Percentiles rank a stretch among this genome's conserved stretches.
Conservation (phyloP, 1,140 invertebrate genomes). For the Drosophila santomea region DNA sequence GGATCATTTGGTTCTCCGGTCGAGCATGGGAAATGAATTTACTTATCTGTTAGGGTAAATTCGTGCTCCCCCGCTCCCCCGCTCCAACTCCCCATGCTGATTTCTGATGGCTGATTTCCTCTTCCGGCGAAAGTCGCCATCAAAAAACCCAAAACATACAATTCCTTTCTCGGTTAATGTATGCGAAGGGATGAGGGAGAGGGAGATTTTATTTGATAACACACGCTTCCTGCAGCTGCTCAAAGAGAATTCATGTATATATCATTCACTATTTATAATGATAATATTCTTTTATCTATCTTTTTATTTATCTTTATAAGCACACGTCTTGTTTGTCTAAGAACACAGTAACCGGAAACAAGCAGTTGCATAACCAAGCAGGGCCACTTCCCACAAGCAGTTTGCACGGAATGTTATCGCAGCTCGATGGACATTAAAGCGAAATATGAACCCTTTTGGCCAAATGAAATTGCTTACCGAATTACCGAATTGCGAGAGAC, state of each 20-base stretch:
- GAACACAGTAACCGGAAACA: not conserved
- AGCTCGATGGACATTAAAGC: conserved; percentile 24
- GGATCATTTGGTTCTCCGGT: conserved; percentile 31
- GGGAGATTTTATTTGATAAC: conserved; percentile 13
- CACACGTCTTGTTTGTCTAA: not conserved
- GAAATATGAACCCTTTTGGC: conserved; percentile 44
- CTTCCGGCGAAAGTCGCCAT: conserved; percentile 37
- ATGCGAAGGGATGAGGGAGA: conserved; percentile 2
- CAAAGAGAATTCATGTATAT: not conserved
- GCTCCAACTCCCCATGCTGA: not conserved
- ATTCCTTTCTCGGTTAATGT: conserved; percentile 37
- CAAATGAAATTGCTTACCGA: conserved; percentile 31
- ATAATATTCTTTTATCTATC: too few relatives aligned
- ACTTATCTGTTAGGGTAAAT: conserved; percentile 28
- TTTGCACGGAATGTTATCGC: conserved; percentile 10
- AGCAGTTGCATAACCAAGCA: conserved; percentile 1
- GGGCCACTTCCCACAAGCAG: not conserved
- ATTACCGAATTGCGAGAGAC: conserved; percentile 28
- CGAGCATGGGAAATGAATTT: conserved; percentile 52
- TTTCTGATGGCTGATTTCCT: conserved; percentile 39
- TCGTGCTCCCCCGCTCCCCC: not conserved
- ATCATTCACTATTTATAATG: too few relatives aligned
- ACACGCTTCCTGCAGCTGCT: conserved; percentile 11
- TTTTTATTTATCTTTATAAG: too few relatives aligned
- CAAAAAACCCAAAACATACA: conserved; percentile 40